A percentile compares a stretch with the other conserved stretches of the same genome.
These are phyloP conservation scores for Chloroceryle aenea DNA, from an alignment of 2,113 vertebrate genomes.

Conservation along the genomic window DNA sequence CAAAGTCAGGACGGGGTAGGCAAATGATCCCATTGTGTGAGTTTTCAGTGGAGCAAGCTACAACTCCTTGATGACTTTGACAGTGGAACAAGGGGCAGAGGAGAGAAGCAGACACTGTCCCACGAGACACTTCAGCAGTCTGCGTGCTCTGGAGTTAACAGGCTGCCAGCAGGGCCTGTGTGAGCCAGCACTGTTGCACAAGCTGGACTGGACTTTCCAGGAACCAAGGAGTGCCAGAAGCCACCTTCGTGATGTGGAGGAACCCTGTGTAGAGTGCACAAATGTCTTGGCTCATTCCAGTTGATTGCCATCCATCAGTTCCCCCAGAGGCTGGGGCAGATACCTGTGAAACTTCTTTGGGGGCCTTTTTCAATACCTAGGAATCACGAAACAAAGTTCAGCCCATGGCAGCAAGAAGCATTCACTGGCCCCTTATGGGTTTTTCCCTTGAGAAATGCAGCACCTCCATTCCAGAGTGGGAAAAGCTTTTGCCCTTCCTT, in stretches of 20 bases:
- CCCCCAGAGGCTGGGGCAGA: neutral
- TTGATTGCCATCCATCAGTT: neutral
- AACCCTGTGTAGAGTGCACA: neutral
- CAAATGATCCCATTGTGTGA: neutral
- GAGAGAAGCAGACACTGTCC: neutral
- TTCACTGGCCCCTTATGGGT: neutral
- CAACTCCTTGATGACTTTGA: neutral
- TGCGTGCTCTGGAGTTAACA: neutral
- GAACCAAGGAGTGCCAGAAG: neutral
- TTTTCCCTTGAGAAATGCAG: neutral
- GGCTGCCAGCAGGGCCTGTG: neutral
- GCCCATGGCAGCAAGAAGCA: neutral
- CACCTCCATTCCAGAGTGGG: neutral
- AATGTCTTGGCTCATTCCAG: neutral
- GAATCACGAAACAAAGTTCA: neutral
- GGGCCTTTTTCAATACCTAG: no score
- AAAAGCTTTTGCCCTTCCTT: neutral
- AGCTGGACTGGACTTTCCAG: conserved; percentile 36
- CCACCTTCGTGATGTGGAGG: neutral
- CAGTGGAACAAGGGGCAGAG: conserved; percentile 19
- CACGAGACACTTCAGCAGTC: rapidly evolving
- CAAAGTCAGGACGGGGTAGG: neutral
- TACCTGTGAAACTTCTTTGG: neutral
- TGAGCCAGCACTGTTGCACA: conserved; percentile 7
- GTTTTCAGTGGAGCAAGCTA: neutral